Evolutionary conservation across 2,797 vertebrate species (phyloP), one percentile per base, ranked within the genome.

Genomic region (Eulemur mongoz): DNA sequence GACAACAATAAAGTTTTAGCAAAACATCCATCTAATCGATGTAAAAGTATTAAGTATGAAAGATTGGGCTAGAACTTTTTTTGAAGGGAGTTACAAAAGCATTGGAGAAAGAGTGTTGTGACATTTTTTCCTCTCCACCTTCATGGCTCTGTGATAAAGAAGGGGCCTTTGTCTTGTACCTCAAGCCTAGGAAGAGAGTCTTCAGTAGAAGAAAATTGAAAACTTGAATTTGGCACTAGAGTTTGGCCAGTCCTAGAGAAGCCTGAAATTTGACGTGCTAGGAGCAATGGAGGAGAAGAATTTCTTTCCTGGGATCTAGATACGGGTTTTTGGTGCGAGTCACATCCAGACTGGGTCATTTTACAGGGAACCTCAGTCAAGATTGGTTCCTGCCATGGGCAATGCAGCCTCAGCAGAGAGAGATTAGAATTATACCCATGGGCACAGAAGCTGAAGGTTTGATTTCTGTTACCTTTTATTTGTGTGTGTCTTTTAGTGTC

Each of bases 241-340:
- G 38, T 43, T 17, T n/a, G 57, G 2, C 10, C 23, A 7, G 25
- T 50, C 67, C 32, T 5, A 25, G 70, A 87, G 54, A 78, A 90
- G 0, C 10, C 20, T 69, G 25, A 83, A 65, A 17, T 18, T 52
- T 82, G 7, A 18, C 18, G 30, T 61, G 1, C 2, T 25, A n/a
- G 23, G 20, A 59, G 9, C 6, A 18, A 65, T 2, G 10, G 32
- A 10, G 18, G 7, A 45, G 9, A 59, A 4, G 11, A 0, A 4
- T 45, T 84, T 84, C 78, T 73, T 57, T 65, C 2, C 43, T 57
- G 14, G n/a, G 15, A 30, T 83, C 8, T 35, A n/a, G 14, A 32
- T 13, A 7, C 22, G 14, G 32, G 57, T 23, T 14, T 43, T 27
- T 8, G 30, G 67, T 23, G 35, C 5, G 25, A 72, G 54, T 17